Evolutionary conservation across 2,888 invertebrate species (phyloP).

Genomic region (Brassicogethes aeneus): DNA sequence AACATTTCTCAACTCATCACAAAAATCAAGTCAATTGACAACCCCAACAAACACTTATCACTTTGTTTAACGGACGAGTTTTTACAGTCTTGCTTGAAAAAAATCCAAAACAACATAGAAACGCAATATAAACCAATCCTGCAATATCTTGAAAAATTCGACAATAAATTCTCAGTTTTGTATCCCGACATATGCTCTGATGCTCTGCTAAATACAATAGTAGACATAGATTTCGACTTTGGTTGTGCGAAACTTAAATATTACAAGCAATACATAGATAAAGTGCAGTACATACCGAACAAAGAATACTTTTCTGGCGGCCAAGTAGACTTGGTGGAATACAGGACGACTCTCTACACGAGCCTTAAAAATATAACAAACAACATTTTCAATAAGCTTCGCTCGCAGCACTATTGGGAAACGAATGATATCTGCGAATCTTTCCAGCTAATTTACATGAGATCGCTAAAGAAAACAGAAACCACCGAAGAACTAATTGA

Average conservation of each 20-base stretch:
- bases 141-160: slow-evolving; percentile 45
- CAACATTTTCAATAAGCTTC: slow-evolving; percentile 53
- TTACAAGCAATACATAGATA: slow-evolving; percentile 47
- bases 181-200: slow-evolving; percentile 17
- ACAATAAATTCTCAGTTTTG: slow-evolving; percentile 41
- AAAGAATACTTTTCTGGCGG: slow-evolving; percentile 53
- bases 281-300: slow-evolving; percentile 51
- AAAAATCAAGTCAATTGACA: slow-evolving; percentile 13
- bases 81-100: slow-evolving; percentile 43
- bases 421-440: slow-evolving; percentile 58
- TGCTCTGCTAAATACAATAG: slow-evolving; percentile 16
- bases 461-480: slow-evolving; percentile 60
- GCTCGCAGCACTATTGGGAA: slow-evolving; percentile 53
- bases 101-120: slow-evolving; percentile 45
- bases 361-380: slow-evolving; percentile 49
- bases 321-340: slow-evolving; percentile 49
- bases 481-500: slow-evolving; percentile 74
- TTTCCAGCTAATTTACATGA: slow-evolving; percentile 60
- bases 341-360: slow-evolving; percentile 49
- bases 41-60: slow-evolving; percentile 18
- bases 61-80: slow-evolving; percentile 28
- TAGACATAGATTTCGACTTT: slow-evolving; percentile 48
- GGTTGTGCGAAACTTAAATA: slow-evolving; percentile 51
- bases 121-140: slow-evolving; percentile 48
- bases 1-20: slow-evolving; percentile 17